Conservation (phyloP, 1,140 invertebrate species). For the Oedothorax gibbosus region DNA sequence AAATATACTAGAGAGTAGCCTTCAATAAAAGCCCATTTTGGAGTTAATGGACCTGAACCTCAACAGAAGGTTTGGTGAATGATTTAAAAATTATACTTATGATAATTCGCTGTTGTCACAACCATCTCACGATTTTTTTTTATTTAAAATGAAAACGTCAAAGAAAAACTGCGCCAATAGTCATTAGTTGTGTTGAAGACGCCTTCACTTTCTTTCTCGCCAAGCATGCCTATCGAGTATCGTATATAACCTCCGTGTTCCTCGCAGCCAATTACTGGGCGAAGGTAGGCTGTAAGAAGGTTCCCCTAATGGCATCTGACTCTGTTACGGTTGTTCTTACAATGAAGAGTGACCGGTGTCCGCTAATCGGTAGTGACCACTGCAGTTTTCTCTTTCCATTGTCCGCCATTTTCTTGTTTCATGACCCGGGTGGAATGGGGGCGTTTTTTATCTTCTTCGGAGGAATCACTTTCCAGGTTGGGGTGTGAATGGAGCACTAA, state of each 20-base stretch:
- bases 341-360: constrained; percentile 45
- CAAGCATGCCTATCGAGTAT: too few relatives aligned
- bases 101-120: too few relatives aligned
- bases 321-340: constrained; percentile 27
- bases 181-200: too few relatives aligned
- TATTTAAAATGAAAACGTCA: too few relatives aligned
- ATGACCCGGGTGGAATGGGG: background rate
- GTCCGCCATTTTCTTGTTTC: constrained; percentile 16
- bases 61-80: too few relatives aligned
- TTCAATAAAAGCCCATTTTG: too few relatives aligned
- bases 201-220: too few relatives aligned
- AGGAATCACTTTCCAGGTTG: constrained; percentile 36
- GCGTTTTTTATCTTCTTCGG: constrained; percentile 22
- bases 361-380: constrained; percentile 55
- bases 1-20: too few relatives aligned
- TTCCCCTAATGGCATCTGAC: constrained; percentile 40
- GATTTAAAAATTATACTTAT: too few relatives aligned
- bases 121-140: too few relatives aligned
- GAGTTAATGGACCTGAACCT: too few relatives aligned
- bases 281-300: constrained; percentile 38
- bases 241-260: background rate
- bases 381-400: constrained; percentile 20
- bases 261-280: constrained; percentile 45
- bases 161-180: too few relatives aligned
- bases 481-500: background rate